A percentile compares a stretch with the other conserved stretches of the same genome.
phyloP scores from a whole-genome alignment of 2,113 vertebrate genomes.

The Piaya cayana region DNA sequence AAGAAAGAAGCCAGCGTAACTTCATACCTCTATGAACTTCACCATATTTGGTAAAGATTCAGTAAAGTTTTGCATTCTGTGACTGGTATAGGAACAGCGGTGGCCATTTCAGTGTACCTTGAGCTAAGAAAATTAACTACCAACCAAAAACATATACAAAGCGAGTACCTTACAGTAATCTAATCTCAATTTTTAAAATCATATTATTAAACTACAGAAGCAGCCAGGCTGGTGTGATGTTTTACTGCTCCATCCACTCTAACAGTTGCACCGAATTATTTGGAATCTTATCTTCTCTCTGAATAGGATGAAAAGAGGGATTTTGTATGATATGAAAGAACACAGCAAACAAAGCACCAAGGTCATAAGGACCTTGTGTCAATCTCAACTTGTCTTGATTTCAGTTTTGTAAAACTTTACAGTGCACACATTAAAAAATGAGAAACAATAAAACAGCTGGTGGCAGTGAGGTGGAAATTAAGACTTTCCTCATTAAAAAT shows the following conservation, averaged over 20 bases:
- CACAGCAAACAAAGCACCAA: neutral
- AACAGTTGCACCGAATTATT: neutral
- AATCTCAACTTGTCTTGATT: accelerated
- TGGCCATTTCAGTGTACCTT: neutral
- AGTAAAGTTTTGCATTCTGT: neutral
- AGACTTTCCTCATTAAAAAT: neutral
- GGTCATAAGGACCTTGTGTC: neutral
- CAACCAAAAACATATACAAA: neutral
- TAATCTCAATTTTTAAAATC: neutral
- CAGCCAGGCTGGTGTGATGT: neutral
- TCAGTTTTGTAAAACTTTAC: neutral
- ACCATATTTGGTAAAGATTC: constrained; percentile 63
- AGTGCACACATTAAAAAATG: neutral
- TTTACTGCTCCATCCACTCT: neutral
- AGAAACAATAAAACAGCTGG: neutral
- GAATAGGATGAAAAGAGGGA: neutral
- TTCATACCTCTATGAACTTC: constrained; percentile 41
- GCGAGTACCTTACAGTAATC: neutral
- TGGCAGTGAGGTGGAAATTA: neutral
- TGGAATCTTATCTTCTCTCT: neutral
- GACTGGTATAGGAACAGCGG: neutral
- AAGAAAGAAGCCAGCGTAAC: neutral
- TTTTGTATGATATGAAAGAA: neutral
- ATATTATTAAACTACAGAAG: neutral
- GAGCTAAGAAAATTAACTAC: neutral